Percentiles rank a stretch among this genome's conserved stretches.
Conservation (phyloP, 2,888 invertebrate genomes). For the Schrankia costaestrigalis region DNA sequence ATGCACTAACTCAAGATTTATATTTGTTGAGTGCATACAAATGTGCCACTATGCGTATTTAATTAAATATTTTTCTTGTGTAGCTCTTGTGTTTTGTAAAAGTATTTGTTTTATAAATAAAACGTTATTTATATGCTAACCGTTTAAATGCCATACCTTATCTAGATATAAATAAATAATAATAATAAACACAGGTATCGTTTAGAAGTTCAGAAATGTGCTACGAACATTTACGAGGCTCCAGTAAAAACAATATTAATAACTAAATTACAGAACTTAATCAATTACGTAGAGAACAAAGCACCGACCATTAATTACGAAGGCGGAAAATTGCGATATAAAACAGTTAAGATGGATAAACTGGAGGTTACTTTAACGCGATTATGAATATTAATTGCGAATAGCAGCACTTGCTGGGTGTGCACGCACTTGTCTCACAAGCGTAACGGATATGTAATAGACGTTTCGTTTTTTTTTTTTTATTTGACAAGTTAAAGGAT, state of each 20-base stretch:
- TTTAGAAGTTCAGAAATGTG: not conserved
- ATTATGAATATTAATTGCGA: slow-evolving; percentile 60
- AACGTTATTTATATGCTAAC: too few species aligned
- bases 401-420: slow-evolving; percentile 14
- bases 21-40: too few species aligned
- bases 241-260: slow-evolving; percentile 26
- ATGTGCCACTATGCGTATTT: too few species aligned
- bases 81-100: too few species aligned
- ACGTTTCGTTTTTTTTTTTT: too few species aligned
- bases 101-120: too few species aligned
- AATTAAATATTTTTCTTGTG: too few species aligned
- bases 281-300: slow-evolving; percentile 33
- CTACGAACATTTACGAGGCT: slow-evolving; percentile 4
- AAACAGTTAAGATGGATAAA: slow-evolving; percentile 44
- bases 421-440: slow-evolving; percentile 12
- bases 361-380: slow-evolving; percentile 47
- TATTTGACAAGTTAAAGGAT: too few species aligned
- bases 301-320: slow-evolving; percentile 31
- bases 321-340: slow-evolving; percentile 39
- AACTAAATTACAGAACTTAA: slow-evolving; percentile 34
- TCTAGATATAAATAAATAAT: too few species aligned
- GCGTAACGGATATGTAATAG: slow-evolving; percentile 6
- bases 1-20: too few species aligned
- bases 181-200: too few species aligned
- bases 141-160: too few species aligned